phyloP scores from a whole-genome alignment of 2,797 vertebrate genomes.

The Pipistrellus pygmaeus region DNA sequence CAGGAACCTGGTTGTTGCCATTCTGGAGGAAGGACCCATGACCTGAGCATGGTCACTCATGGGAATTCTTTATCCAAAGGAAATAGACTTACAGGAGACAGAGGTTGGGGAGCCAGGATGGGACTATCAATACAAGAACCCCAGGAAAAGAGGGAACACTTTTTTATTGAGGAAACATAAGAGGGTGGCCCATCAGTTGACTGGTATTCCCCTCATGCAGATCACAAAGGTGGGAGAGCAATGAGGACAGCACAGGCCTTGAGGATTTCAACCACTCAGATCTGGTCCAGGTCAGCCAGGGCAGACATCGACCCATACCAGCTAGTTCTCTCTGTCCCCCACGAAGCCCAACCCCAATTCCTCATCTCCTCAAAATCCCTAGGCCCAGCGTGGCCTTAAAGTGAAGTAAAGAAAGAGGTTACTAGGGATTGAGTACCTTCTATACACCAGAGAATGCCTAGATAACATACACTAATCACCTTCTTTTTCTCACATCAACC shows the following conservation, averaged over 20 bases:
- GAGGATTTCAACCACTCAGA: neutral
- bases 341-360: neutral
- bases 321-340: neutral
- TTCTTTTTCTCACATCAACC: neutral
- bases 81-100: neutral
- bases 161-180: neutral
- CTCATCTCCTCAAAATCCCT: neutral
- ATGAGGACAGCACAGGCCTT: neutral
- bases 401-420: neutral
- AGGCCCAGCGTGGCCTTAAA: neutral
- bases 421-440: neutral
- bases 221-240: neutral
- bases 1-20: neutral
- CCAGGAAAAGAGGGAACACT: neutral
- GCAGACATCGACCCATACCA: neutral
- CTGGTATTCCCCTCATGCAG: neutral
- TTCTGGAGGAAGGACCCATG: neutral
- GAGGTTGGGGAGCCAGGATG: neutral
- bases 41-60: neutral
- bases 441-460: fast-evolving
- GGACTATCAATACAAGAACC: neutral
- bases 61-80: neutral
- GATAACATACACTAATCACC: neutral
- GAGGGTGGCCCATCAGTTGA: neutral
- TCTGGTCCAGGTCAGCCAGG: neutral